Evolutionary conservation across 2,888 invertebrate species (phyloP), one percentile per base, ranked within the genome.

Genomic region (Gymnosoma rotundatum): DNA sequence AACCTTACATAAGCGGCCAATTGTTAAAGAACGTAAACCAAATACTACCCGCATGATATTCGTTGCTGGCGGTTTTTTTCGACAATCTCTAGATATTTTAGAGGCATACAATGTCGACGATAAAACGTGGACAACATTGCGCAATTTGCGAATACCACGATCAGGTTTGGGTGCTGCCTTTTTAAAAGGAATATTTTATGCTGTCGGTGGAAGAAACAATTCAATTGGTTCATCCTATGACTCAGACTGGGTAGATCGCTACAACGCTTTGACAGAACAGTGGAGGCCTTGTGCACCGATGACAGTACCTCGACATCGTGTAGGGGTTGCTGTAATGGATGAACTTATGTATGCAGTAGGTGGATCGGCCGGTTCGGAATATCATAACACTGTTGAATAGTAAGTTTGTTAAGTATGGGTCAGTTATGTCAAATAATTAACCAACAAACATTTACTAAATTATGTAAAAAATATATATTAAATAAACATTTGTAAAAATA

Each of bases 241-340:
- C 92, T 96, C 96, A 63, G 96, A 96, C 91, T 97, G 96, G 96
- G 96, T 98, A 48, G 91, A 91, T 86, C 91, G 89, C 87, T 98
- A 97, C 92, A 97, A 98, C 93, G 97, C 98, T 0, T 94, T 95
- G 38, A 94, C 94, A 32, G 97, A 98, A 90, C 94, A 95, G 87
- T 98, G 98, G 98, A 93, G 96, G 38, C 95, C 97, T 0, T 97
- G 97, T 91, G 95, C 94, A 89, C 96, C 97, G 1, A 96, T 98
- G 98, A 95, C 96, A 14, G 95, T 96, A 61, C 96, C 98, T 0
- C 93, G 98, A 64, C 97, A 98, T 92, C 94, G 98, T 88, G 94
- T 98, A 21, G 98, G 98, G 9, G 98, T 98, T 6, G 97, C 97
- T n/a, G 97, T 98, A 12, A 96, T 98, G 95, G 98, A 98, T 89